A percentile compares a stretch with the other conserved stretches of the same genome.
Evolutionary conservation across 2,113 vertebrate species (phyloP).

Genomic region (Brienomyrus longianalis): DNA sequence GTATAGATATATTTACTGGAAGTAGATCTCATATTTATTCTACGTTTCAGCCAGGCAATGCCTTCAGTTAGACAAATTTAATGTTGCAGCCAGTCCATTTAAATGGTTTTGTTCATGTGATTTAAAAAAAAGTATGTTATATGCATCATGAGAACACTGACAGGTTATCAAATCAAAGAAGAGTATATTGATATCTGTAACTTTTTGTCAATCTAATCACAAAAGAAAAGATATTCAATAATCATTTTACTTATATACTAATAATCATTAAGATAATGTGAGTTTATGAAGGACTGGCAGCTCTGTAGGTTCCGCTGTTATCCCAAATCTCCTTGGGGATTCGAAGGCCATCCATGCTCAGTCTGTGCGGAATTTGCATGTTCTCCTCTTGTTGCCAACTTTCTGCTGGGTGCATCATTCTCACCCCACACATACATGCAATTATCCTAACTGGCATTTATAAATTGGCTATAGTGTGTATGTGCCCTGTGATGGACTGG

Average conservation of each 20-base stretch:
- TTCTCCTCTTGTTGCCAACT: neutral
- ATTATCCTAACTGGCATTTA: too few relatives aligned
- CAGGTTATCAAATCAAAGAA: neutral
- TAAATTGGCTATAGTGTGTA: too few relatives aligned
- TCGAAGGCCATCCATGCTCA: neutral
- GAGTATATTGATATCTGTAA: neutral
- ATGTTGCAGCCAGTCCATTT: neutral
- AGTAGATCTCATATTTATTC: neutral
- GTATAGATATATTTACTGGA: neutral
- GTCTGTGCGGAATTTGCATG: neutral
- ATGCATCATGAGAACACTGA: neutral
- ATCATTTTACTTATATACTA: neutral
- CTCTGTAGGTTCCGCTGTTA: neutral
- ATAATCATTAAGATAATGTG: neutral
- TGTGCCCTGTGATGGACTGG: too few relatives aligned
- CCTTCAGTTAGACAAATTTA: neutral
- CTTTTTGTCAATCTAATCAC: neutral
- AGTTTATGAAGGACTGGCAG: neutral
- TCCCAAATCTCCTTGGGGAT: neutral
- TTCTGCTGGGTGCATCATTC: neutral
- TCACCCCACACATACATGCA: neutral
- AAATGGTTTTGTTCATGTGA: neutral
- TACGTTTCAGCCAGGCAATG: neutral
- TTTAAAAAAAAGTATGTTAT: neutral
- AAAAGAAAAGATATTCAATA: neutral